Evolutionary conservation across 2,888 invertebrate genomes (phyloP), one percentile per base, ranked within the genome.

Genomic region (Drosophila quasianomalipes): DNA sequence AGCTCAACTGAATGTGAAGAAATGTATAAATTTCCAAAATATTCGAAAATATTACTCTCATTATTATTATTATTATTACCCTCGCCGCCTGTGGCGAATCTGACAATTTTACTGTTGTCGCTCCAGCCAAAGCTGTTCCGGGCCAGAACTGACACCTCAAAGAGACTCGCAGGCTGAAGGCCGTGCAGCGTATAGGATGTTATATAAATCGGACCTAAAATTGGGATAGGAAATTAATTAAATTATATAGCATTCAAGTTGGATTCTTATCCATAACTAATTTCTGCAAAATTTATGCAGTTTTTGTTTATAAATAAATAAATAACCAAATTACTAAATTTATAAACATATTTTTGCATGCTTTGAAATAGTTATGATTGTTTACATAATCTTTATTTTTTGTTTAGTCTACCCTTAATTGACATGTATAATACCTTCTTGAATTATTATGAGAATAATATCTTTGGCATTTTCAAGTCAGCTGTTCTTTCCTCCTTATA

Each of bases 41-140:
- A 26, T 52, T 33, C 0, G 0, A 26, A 35, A 14, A 0, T 3
- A 4, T 9, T 41, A 12, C 2, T 16, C 0, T 19, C 0, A 0
- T 1, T 57, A 14, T 51, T 44, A 19, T 44, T 47, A 22, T 47
- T 2, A 2, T 4, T 1, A 9, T 91, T 94, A 97, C 97, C 95
- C 93, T 96, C 95, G 33, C 96, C 96, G 60, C 95, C 95, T 0
- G 97, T 97, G 19, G 96, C 95, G 90, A 97, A 97, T 90, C 96
- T 95, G 66, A 97, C 94, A 58, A 96, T 94, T 4, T 96, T 95
- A 16, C 97, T 97, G 0, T 96, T 96, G 81, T 96, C 96, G 82
- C 97, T 97, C 96, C 96, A 97, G n/a, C 97, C 97, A 86, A 96
- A 97, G 86, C 96, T 95, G 93, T 97, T 97, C 91, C 97, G 95